Evolutionary conservation across 2,888 invertebrate species (phyloP).

Genomic region (Drosophila yooni): DNA sequence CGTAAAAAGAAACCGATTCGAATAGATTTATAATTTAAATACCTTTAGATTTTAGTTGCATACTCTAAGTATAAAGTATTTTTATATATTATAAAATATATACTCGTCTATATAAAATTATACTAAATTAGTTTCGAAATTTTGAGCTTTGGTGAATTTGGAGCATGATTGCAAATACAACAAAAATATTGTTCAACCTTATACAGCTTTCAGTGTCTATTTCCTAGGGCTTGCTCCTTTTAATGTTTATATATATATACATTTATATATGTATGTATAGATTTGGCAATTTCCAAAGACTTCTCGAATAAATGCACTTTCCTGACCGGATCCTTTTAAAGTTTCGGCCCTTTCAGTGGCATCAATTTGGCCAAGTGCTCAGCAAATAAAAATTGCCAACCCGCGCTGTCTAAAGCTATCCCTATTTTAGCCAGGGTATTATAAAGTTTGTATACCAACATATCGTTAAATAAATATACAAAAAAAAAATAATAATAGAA

Average conservation of each 20-base stretch:
- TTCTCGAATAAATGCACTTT: conserved; percentile 15
- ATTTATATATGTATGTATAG: conserved; percentile 1
- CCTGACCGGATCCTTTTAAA: conserved; percentile 18
- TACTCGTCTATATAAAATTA: background rate
- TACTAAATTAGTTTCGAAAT: background rate
- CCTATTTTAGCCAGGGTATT: conserved; percentile 70
- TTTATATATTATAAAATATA: background rate
- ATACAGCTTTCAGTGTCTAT: conserved; percentile 61
- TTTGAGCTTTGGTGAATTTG: conserved; percentile 6
- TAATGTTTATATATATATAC: conserved; percentile 6
- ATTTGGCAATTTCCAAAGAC: conserved; percentile 9
- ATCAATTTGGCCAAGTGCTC: conserved; percentile 55
- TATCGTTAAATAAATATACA: conserved; percentile 78
- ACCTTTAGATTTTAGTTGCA: background rate
- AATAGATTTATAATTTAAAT: background rate
- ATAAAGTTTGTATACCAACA: conserved; percentile 81
- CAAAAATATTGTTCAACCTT: conserved; percentile 23
- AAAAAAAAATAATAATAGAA: conserved; percentile 50
- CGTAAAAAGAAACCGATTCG: background rate
- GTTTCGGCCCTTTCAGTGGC: conserved; percentile 34
- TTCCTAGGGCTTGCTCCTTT: conserved; percentile 34
- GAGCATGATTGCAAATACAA: conserved; percentile 27
- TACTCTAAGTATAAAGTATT: conserved; percentile 4
- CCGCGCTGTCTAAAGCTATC: conserved; percentile 57
- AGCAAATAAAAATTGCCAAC: conserved; percentile 44